These are phyloP conservation scores for Lipophrys pholis DNA, from an alignment of 2,113 vertebrate genomes.

Conservation along the genomic window DNA sequence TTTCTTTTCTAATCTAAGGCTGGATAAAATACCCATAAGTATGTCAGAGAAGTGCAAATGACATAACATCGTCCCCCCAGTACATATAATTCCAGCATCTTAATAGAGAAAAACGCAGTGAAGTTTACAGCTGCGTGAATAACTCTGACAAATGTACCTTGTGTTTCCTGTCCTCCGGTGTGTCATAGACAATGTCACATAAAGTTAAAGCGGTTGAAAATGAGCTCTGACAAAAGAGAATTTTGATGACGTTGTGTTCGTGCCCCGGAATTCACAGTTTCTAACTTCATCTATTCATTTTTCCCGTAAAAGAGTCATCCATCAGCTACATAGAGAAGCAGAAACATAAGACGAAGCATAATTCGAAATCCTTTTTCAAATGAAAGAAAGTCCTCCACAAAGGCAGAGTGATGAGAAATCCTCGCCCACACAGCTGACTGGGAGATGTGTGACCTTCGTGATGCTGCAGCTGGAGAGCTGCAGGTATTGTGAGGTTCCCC, in stretches of 20 bases:
- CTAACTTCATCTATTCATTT: background rate
- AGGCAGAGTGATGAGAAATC: slow-evolving; percentile 38
- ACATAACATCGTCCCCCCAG: too few relatives aligned
- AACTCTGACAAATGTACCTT: too few relatives aligned
- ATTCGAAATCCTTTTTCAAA: slow-evolving; percentile 37
- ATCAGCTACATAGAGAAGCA: background rate
- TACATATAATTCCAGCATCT: too few relatives aligned
- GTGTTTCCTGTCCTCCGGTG: too few relatives aligned
- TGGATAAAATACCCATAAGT: too few relatives aligned
- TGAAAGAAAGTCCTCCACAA: slow-evolving; percentile 7
- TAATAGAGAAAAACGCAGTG: too few relatives aligned
- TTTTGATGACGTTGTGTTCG: background rate
- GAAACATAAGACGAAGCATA: background rate
- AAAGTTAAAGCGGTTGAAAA: background rate
- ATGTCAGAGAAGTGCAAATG: too few relatives aligned
- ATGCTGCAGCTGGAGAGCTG: slow-evolving; percentile 21
- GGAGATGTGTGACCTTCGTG: slow-evolving; percentile 40
- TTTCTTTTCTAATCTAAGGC: too few relatives aligned
- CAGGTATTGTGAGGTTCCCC: slow-evolving; percentile 6
- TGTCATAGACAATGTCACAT: too few relatives aligned
- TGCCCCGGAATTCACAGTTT: background rate
- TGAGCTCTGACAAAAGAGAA: background rate
- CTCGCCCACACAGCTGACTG: slow-evolving; percentile 29
- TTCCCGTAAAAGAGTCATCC: background rate
- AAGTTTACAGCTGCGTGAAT: too few relatives aligned